Evolutionary conservation across 2,797 vertebrate genomes (phyloP).

Genomic region (Pipistrellus pipistrellus): DNA sequence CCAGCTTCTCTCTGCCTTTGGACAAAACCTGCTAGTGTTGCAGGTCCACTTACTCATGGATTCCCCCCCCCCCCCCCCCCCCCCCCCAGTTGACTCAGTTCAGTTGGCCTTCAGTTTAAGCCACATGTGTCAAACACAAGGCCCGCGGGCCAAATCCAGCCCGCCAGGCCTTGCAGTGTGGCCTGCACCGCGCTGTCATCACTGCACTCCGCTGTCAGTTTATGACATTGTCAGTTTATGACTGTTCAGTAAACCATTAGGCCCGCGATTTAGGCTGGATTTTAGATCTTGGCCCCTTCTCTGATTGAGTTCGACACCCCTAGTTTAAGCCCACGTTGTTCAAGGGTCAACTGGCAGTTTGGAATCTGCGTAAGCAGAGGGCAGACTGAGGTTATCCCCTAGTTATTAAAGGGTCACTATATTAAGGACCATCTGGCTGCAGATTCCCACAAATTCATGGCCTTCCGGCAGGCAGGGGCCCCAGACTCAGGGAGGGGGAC

Average conservation of each 20-base stretch:
- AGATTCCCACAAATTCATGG: not conserved
- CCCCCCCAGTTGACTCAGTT: not conserved
- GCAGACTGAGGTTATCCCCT: not conserved
- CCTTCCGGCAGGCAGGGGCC: not conserved
- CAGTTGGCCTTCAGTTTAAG: not conserved
- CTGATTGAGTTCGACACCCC: no score
- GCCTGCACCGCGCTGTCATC: no score
- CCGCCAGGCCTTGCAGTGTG: no score
- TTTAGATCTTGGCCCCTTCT: no score
- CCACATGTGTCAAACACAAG: no score
- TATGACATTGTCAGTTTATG: no score
- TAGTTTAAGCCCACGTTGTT: not conserved
- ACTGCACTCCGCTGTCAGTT: no score
- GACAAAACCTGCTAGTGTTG: not conserved
- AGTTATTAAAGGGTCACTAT: not conserved
- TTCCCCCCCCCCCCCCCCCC: not conserved
- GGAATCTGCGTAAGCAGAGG: not conserved
- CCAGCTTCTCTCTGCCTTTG: not conserved
- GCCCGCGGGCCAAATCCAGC: no score
- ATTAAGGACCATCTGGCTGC: not conserved
- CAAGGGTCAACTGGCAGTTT: not conserved
- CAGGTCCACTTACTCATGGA: not conserved
- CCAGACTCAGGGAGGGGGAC: not conserved
- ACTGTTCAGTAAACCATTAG: no score
- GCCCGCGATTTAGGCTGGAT: no score